Evolutionary conservation across 2,888 invertebrate genomes (phyloP).

Genomic region (Drosophila limbata): DNA sequence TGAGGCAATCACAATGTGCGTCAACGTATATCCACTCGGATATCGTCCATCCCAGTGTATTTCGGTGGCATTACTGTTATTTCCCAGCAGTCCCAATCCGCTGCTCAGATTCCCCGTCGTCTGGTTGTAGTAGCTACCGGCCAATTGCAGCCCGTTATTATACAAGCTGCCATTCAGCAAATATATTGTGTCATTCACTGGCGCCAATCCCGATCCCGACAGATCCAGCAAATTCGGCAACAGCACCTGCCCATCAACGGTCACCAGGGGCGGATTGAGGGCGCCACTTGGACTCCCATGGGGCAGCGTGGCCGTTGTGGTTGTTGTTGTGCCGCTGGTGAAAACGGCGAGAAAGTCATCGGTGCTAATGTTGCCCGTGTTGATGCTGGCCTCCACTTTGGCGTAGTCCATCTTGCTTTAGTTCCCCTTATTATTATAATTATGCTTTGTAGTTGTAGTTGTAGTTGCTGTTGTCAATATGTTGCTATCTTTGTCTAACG

Average conservation of each 20-base stretch:
- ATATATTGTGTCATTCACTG: conserved; percentile 80
- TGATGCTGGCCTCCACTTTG: conserved; percentile 79
- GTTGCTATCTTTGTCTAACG: conserved; percentile 50
- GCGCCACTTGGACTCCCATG: conserved; percentile 44
- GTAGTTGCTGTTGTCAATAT: conserved; percentile 31
- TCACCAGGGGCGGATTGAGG: conserved; percentile 79
- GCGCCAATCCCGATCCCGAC: conserved; percentile 26
- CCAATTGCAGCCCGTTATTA: conserved; percentile 70
- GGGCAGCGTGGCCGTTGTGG: conserved; percentile 46
- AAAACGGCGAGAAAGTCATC: conserved; percentile 85
- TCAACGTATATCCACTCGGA: conserved; percentile 96
- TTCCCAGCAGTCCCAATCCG: conserved; percentile 45
- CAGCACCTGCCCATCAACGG: conserved; percentile 75
- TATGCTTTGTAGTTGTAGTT: not conserved
- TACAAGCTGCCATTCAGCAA: conserved; percentile 74
- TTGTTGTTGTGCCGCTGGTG: conserved; percentile 69
- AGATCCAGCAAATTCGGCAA: conserved; percentile 71
- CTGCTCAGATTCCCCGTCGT: conserved; percentile 51
- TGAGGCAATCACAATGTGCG: conserved; percentile 95
- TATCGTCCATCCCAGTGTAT: conserved; percentile 86
- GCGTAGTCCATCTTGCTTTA: conserved; percentile 79
- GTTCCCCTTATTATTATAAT: not conserved
- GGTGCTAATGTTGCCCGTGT: conserved; percentile 85
- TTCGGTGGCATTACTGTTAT: conserved; percentile 77
- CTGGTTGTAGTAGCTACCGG: conserved; percentile 77